Evolutionary conservation across 2,888 invertebrate genomes (phyloP), one percentile per base, ranked within the genome.

Genomic region (Timema podura): DNA sequence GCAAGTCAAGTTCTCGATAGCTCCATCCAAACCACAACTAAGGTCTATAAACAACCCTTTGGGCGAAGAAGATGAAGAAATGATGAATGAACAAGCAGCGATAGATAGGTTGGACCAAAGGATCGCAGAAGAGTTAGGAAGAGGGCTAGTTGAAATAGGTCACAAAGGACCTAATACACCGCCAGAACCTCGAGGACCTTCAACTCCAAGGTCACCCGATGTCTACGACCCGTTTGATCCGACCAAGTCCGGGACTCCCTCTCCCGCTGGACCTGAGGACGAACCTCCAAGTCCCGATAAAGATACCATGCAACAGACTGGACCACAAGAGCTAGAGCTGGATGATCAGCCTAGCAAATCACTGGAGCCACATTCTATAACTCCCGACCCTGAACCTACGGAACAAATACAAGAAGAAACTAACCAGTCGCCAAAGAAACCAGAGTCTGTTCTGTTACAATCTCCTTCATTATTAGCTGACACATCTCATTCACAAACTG

Each of bases 201-300:
- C 71, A 16, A 73, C 74, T 0, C 89, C 89, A 67, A 86, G 85
- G 71, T 89, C 91, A 13, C 92, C 92, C 0, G 92, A 93, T 80
- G 93, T 89, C 5, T 95, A 95, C 81, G 94, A 95, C 87, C 95
- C 95, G 1, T 95, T 93, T 81, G 94, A 95, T 81, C 95, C 95
- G 0, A 94, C 95, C 9, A 92, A 92, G 80, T 93, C 93, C 0
- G 83, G 90, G 30, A 89, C 90, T 13, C 87, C 86, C 0, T 87
- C 88, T 0, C 88, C 87, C 0, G 79, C 76, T 0, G 76, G 73
- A 77, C 76, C 68, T 73, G 76, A 82, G 85, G 79, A 13, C 79
- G 77, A 45, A n/a, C 77, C 45, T n/a, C 69, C 65, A 2, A 71
- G 73, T 15, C 73, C 71, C 48, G 59, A 30, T 30, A 30, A 30